Conservation (phyloP, 2,797 vertebrate genomes). For the Petrocephalus schoutedeni region DNA sequence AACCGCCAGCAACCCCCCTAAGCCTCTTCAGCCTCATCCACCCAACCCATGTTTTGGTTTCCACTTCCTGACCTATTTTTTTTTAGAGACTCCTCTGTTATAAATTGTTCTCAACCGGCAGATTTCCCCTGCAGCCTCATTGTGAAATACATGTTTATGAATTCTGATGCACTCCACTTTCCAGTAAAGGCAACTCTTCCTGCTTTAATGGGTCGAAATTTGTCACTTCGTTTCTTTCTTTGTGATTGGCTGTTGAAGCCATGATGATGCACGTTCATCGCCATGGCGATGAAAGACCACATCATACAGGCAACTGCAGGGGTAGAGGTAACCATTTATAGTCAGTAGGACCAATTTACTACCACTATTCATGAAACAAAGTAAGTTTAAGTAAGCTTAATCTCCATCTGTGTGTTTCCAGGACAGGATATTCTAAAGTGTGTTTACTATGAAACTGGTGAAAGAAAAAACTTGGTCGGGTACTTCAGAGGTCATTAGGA, state of each 20-base stretch:
- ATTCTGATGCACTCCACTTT: not conserved
- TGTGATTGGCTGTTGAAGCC: not conserved
- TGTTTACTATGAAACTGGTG: not conserved
- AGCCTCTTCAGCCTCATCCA: not conserved
- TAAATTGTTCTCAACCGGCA: not conserved
- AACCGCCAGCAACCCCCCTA: not conserved
- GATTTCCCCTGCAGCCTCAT: not conserved
- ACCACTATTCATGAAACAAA: not conserved
- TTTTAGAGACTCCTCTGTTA: not conserved
- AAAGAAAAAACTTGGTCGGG: not conserved
- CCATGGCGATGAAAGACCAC: not conserved
- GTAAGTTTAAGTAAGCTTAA: not conserved
- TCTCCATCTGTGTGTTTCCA: not conserved
- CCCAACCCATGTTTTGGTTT: not conserved
- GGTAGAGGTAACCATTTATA: not conserved
- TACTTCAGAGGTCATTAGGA: not conserved
- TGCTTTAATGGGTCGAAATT: not conserved
- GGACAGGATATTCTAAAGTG: not conserved
- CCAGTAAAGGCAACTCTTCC: not conserved
- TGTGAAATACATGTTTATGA: not conserved
- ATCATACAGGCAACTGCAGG: not conserved
- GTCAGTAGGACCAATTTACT: not conserved
- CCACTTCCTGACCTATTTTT: slow-evolving; percentile 7
- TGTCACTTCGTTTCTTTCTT: not conserved
- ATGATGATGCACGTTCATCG: not conserved